Percentiles rank a stretch among this genome's conserved stretches.
Conservation (phyloP, 2,888 invertebrate genomes). For the Dascillus cervinus region DNA sequence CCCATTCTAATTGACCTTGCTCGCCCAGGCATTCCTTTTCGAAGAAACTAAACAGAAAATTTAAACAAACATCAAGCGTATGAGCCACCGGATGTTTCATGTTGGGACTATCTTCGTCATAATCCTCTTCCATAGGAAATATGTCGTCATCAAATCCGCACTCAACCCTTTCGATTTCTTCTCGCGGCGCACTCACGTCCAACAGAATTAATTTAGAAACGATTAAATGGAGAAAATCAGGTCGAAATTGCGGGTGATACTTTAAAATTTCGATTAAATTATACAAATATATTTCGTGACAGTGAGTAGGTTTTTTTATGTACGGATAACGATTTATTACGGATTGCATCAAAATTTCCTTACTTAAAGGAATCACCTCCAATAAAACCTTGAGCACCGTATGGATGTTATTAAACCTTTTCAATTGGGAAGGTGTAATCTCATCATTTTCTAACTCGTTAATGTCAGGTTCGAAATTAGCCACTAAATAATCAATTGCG, state of each 20-base stretch:
- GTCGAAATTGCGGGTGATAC: constrained; percentile 64
- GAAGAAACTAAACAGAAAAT: constrained; percentile 63
- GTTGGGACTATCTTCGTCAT: constrained; percentile 35
- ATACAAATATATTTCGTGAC: constrained; percentile 67
- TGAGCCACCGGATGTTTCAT: constrained; percentile 53
- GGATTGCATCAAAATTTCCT: constrained; percentile 56
- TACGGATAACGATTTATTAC: constrained; percentile 68
- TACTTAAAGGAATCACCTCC: constrained; percentile 43
- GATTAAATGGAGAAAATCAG: constrained; percentile 64
- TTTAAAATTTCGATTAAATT: constrained; percentile 70
- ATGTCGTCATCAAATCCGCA: constrained; percentile 35
- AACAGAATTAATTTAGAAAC: constrained; percentile 63
- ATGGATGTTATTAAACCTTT: constrained; percentile 59
- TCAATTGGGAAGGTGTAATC: no score
- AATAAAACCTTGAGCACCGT: constrained; percentile 39
- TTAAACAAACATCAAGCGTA: constrained; percentile 71
- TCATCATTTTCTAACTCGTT: no score
- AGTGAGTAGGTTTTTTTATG: constrained; percentile 56
- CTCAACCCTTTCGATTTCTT: constrained; percentile 47
- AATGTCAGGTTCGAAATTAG: constrained; percentile 54
- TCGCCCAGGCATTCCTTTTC: constrained; percentile 50
- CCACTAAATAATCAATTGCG: constrained; percentile 54
- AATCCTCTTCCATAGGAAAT: constrained; percentile 24
- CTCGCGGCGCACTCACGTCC: constrained; percentile 62
- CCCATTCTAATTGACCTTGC: constrained; percentile 45